Base-by-base conservation (phyloP, 2,888 invertebrate species). In the Cataglyphis altisquamis region DNA sequence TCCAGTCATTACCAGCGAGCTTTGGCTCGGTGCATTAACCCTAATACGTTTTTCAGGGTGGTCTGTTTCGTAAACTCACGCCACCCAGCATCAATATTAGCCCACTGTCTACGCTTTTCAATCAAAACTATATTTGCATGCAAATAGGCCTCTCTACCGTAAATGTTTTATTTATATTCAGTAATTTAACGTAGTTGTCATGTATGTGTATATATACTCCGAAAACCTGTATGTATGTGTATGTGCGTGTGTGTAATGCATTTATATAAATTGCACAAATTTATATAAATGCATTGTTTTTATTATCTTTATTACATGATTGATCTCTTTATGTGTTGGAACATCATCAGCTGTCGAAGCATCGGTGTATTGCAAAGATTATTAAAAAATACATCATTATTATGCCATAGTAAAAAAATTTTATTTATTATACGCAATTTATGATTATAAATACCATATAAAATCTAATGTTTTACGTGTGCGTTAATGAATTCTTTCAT, bases 1-100 rank as follows among this genome's bases (percentile, higher is more conserved):
- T 87, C 88, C 89, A 82, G 83, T 91, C 86, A 91, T 92, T 92
- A 91, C 78, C 82, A 80, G 85, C 72, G 82, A 83, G 86, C 84
- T 90, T 88, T 87, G 63, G 86, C 84, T 82, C 83, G 86, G 84
- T 75, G 78, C 92, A 91, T 91, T 89, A 91, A 88, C 87, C 52
- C 91, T 91, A 91, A 92, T 91, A 92, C 83, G 89, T 82, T 88
- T 91, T 91, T 87, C 92, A 92, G 90, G 91, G 92, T 92, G 92
- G 92, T 91, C 92, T 86, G 66, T 67, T 82, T 83, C 52, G 52
- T 52, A 78, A 84, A 83, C 52, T 41, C 21, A 52, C 75, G 29
- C 29, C 52, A 5, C 12, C 4, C 9, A 10, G 10, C 10, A 25
- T 41, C 57, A 74, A 64, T 64, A 63, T 60, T 32, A 70, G 21